Conservation (phyloP, 2,113 vertebrate species). For the Muntiacus reevesi region DNA sequence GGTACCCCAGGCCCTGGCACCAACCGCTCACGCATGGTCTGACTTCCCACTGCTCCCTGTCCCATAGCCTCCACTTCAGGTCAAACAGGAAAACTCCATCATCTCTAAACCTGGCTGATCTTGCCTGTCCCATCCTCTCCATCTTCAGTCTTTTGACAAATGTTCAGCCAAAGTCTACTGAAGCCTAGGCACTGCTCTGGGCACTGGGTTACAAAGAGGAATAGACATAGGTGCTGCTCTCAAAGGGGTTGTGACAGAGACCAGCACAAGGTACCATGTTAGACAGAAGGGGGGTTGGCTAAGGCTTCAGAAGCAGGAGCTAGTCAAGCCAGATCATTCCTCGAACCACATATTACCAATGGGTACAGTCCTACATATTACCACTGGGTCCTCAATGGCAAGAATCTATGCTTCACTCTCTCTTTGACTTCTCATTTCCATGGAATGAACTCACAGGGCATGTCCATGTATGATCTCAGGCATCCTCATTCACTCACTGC, state of each 20-base stretch:
- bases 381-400: background rate
- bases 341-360: background rate
- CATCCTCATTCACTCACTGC: background rate
- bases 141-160: background rate
- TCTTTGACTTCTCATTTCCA: constrained; percentile 2
- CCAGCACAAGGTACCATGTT: background rate
- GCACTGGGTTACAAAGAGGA: background rate
- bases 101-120: background rate
- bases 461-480: too few species aligned
- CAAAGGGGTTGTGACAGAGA: background rate
- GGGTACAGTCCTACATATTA: background rate
- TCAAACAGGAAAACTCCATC: background rate
- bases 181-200: background rate
- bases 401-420: background rate
- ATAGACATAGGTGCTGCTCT: background rate
- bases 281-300: background rate
- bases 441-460: background rate
- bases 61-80: background rate
- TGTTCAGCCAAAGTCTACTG: background rate
- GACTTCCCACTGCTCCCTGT: background rate
- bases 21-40: accelerated
- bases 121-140: background rate
- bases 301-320: background rate
- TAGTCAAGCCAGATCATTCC: background rate
- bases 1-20: background rate